Percentiles rank a stretch among this genome's conserved stretches.
Evolutionary conservation across 2,888 invertebrate genomes (phyloP).

Genomic region (Fragum whitleyi): DNA sequence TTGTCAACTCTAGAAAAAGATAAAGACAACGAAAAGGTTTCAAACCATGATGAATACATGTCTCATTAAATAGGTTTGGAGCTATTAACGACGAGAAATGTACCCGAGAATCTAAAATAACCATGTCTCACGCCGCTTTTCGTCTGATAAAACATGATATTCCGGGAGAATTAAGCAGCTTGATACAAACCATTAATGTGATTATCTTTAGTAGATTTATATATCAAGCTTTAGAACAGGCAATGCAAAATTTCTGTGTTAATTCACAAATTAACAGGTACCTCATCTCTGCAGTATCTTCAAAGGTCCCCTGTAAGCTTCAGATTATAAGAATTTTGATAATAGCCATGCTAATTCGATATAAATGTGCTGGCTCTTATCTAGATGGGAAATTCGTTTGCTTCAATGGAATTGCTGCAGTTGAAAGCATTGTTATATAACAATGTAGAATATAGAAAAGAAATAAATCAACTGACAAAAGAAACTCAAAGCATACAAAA

Average conservation of each 20-base stretch:
- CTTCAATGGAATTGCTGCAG: too few species aligned
- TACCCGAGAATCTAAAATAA: neutral
- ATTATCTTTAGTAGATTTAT: neutral
- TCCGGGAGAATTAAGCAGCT: neutral
- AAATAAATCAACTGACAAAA: too few species aligned
- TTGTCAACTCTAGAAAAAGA: too few species aligned
- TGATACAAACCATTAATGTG: neutral
- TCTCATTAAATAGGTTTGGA: too few species aligned
- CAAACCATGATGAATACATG: too few species aligned
- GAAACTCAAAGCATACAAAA: too few species aligned
- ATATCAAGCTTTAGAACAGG: neutral
- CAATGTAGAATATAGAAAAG: too few species aligned
- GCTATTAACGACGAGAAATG: too few species aligned
- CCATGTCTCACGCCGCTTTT: neutral
- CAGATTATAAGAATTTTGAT: constrained; percentile 1
- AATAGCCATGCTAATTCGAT: neutral
- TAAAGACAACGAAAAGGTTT: too few species aligned
- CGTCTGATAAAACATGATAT: neutral
- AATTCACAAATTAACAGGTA: constrained; percentile 4
- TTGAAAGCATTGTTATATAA: too few species aligned
- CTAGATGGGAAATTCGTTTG: neutral
- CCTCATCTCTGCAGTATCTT: neutral
- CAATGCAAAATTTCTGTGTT: neutral
- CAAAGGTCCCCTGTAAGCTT: constrained; percentile 1
- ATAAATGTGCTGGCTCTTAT: neutral